phyloP scores from a whole-genome alignment of 1,140 invertebrate species.

The Lepidurus arcticus region DNA sequence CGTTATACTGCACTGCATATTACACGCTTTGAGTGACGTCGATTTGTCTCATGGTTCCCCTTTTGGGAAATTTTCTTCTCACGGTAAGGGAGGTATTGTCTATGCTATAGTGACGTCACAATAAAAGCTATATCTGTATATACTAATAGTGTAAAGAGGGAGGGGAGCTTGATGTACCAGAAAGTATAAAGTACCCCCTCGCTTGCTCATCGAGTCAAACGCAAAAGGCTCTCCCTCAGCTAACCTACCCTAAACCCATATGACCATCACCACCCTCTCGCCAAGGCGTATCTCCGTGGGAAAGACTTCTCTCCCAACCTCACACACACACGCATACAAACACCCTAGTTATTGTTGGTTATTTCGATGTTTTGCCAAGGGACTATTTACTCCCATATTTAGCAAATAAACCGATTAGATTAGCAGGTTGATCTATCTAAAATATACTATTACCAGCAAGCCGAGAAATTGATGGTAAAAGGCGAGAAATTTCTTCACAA shows the following conservation, averaged over 20 bases:
- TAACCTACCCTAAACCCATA: not conserved
- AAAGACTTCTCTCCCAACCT: slow-evolving; percentile 7
- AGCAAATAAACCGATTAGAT: not conserved
- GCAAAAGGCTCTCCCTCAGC: not conserved
- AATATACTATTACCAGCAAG: slow-evolving; percentile 1
- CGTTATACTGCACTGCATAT: not conserved
- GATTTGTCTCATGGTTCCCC: not conserved
- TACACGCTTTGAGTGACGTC: slow-evolving; percentile 11
- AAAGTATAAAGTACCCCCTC: slow-evolving; percentile 3
- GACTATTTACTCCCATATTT: not conserved
- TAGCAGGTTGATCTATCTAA: not conserved
- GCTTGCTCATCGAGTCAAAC: not conserved
- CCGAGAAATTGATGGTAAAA: not conserved
- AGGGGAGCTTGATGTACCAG: not conserved
- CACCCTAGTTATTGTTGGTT: not conserved
- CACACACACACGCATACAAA: not conserved
- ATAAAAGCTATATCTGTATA: not conserved
- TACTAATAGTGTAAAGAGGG: not conserved
- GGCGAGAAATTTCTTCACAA: too few relatives aligned
- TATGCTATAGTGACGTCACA: not conserved
- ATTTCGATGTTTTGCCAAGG: not conserved
- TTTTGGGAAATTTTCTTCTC: not conserved
- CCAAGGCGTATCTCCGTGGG: slow-evolving; percentile 6
- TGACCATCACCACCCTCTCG: not conserved
- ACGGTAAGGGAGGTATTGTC: not conserved